A percentile compares a stretch with the other conserved stretches of the same genome.
phyloP scores from a whole-genome alignment of 2,797 vertebrate genomes.

The Macrochelys suwanniensis region DNA sequence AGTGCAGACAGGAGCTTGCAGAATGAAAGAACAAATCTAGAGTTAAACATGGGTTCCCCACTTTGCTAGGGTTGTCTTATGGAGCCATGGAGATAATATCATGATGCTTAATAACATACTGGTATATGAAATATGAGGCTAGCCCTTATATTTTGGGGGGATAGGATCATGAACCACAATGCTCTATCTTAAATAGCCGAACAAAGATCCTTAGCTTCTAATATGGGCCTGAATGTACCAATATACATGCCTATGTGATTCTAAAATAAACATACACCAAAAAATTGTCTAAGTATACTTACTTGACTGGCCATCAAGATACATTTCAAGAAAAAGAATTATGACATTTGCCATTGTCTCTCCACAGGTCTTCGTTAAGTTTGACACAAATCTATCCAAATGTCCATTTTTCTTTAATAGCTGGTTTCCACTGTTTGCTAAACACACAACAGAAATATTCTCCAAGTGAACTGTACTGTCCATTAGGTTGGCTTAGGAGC shows the following conservation, averaged over 20 bases:
- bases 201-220: background rate
- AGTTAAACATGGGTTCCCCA: background rate
- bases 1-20: background rate
- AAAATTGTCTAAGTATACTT: background rate
- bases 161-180: background rate
- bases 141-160: background rate
- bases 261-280: background rate
- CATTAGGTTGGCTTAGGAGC: background rate
- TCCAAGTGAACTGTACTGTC: background rate
- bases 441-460: background rate
- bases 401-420: background rate
- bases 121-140: background rate
- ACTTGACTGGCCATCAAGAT: background rate
- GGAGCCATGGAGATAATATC: slow-evolving; percentile 1
- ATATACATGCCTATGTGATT: background rate
- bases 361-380: background rate
- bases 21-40: background rate
- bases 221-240: background rate
- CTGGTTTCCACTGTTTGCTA: background rate
- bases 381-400: background rate
- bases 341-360: slow-evolving; percentile 1
- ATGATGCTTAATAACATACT: background rate
- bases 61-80: background rate
- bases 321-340: background rate
- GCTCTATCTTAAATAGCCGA: background rate